Conservation (phyloP, 2,797 vertebrate genomes). For the Brachyrhaphis roseni region DNA sequence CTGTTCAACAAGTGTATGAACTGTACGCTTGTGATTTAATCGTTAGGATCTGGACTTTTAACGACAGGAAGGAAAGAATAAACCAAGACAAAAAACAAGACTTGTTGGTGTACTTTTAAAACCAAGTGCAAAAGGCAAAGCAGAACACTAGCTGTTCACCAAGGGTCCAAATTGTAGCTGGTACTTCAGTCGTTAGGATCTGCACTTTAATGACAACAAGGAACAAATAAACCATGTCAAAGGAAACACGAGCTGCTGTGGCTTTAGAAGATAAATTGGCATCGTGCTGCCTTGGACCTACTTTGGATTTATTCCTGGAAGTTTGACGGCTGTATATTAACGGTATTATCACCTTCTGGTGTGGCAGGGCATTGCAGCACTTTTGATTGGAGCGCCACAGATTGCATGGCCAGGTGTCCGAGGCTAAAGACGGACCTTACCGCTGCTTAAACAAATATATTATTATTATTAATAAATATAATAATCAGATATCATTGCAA, state of each 20-base stretch:
- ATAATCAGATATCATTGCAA: constrained; percentile 25
- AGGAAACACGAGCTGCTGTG: neutral
- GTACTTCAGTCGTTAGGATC: neutral
- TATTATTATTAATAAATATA: too few relatives aligned
- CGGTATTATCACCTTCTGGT: neutral
- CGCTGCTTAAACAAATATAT: neutral
- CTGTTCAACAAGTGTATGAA: neutral
- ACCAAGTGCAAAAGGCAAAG: neutral
- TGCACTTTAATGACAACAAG: neutral
- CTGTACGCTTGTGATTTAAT: neutral
- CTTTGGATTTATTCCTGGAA: neutral
- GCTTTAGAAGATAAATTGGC: neutral
- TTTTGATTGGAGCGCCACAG: neutral
- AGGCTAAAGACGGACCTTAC: neutral
- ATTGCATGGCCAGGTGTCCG: neutral
- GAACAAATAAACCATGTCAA: neutral
- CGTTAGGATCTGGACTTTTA: neutral
- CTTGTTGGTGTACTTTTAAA: neutral
- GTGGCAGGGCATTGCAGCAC: neutral
- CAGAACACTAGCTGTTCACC: neutral
- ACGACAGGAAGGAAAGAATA: neutral
- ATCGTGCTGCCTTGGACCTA: neutral
- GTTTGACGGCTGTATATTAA: neutral
- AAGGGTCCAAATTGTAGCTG: neutral
- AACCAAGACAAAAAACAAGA: neutral